A percentile compares a stretch with the other conserved stretches of the same genome.
Evolutionary conservation across 1,140 invertebrate species (phyloP).

Genomic region (Psilanteris sp.): DNA sequence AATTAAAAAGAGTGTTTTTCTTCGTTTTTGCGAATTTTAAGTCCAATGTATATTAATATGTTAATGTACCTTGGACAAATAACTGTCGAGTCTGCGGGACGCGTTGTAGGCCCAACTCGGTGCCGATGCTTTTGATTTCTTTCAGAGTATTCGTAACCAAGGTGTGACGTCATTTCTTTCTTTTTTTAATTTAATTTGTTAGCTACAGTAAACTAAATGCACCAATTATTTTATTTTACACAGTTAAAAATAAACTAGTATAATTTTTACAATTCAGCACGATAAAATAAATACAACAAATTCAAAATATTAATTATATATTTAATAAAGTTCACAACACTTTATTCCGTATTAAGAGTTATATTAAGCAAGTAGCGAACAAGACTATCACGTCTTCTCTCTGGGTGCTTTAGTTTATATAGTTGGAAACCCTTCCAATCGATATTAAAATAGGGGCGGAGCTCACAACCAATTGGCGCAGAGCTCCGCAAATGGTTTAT

Average conservation of each 20-base stretch:
- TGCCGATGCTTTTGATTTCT: slow-evolving; percentile 73
- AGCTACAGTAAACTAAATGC: too few species aligned
- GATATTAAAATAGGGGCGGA: slow-evolving; percentile 76
- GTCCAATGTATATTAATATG: too few species aligned
- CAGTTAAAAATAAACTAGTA: too few species aligned
- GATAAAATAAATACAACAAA: too few species aligned
- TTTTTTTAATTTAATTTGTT: background rate
- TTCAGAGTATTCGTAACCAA: slow-evolving; percentile 75
- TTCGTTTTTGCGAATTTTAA: too few species aligned
- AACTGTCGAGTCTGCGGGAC: slow-evolving; percentile 73
- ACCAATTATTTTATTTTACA: too few species aligned
- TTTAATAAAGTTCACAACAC: slow-evolving; percentile 5
- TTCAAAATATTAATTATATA: too few species aligned
- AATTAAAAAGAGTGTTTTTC: too few species aligned
- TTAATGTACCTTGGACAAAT: slow-evolving; percentile 71
- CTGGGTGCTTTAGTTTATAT: slow-evolving; percentile 73
- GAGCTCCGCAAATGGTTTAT: slow-evolving; percentile 50
- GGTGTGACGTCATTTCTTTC: slow-evolving; percentile 72
- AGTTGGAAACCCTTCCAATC: slow-evolving; percentile 65
- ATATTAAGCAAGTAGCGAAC: slow-evolving; percentile 4
- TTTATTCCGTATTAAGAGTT: background rate
- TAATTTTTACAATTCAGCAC: too few species aligned
- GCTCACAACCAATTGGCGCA: slow-evolving; percentile 64
- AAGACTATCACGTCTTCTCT: slow-evolving; percentile 66
- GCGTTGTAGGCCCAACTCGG: slow-evolving; percentile 68